Percentiles rank a stretch among this genome's conserved stretches.
Conservation (phyloP, 1,140 invertebrate genomes). For the Microplitis demolitor region DNA sequence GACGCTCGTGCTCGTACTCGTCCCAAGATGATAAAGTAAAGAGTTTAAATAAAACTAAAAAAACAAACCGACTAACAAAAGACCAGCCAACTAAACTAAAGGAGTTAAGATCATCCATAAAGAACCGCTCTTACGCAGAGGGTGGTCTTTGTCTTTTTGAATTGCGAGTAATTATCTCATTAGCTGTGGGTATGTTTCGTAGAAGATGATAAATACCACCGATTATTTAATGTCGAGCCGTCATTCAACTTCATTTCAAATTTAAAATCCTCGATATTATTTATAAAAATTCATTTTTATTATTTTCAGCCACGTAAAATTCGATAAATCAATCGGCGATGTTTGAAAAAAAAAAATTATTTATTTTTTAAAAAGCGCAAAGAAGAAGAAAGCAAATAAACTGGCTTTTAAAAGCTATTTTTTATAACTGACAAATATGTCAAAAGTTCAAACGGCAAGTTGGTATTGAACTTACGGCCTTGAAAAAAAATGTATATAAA, state of each 20-base stretch:
- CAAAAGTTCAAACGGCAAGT: no score
- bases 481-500: no score
- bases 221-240: conserved; percentile 7
- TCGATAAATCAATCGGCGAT: no score
- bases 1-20: not conserved
- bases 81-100: not conserved
- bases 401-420: no score
- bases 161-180: conserved; percentile 30
- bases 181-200: conserved; percentile 3
- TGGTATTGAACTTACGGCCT: no score
- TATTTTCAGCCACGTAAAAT: no score
- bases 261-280: no score
- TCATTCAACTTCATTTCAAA: not conserved
- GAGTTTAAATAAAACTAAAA: not conserved
- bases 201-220: conserved; percentile 16
- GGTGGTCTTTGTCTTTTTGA: conserved; percentile 25
- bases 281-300: no score
- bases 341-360: no score
- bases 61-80: conserved; percentile 1
- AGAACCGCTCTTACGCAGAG: conserved; percentile 1
- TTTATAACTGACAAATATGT: no score
- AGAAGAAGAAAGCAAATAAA: no score
- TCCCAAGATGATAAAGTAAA: not conserved
- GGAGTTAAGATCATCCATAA: not conserved
- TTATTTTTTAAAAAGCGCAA: no score